phyloP scores from a whole-genome alignment of 2,113 vertebrate species.

The Petrocephalus zakoni region DNA sequence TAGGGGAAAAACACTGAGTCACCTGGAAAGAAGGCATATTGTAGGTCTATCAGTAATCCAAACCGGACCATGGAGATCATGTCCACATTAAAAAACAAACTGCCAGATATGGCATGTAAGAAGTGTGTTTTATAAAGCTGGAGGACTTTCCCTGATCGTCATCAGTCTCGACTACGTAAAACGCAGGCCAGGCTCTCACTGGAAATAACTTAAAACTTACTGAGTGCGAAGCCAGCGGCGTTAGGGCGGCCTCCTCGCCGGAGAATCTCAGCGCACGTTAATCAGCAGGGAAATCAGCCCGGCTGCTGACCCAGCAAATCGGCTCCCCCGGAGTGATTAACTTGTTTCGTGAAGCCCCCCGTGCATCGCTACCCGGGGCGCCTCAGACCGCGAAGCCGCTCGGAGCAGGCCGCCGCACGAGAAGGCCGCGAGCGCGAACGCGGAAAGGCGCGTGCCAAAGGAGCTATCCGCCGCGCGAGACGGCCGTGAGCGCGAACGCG shows the following conservation, averaged over 20 bases:
- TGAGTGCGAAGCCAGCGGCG: neutral
- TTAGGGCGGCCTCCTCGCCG: conserved; percentile 24
- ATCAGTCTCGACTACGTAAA: neutral
- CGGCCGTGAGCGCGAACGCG: neutral
- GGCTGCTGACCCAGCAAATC: conserved; percentile 39
- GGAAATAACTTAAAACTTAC: neutral
- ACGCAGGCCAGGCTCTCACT: neutral
- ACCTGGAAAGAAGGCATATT: neutral
- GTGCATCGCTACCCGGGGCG: neutral
- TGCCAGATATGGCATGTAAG: neutral
- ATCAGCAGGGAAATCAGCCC: conserved; percentile 36
- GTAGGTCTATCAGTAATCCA: neutral
- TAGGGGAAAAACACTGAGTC: neutral
- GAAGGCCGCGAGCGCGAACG: neutral
- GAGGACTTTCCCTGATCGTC: neutral
- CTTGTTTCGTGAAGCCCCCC: conserved; percentile 20
- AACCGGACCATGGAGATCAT: neutral
- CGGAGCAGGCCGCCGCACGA: neutral
- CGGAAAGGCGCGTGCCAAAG: neutral
- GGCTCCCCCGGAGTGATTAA: conserved; percentile 33
- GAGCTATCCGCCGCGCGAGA: neutral
- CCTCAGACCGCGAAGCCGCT: neutral
- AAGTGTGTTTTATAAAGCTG: neutral
- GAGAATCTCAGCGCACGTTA: conserved; percentile 38
- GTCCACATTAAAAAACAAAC: too few relatives aligned